Conservation (phyloP, 2,113 vertebrate genomes). For the Phyllopteryx taeniolatus region DNA sequence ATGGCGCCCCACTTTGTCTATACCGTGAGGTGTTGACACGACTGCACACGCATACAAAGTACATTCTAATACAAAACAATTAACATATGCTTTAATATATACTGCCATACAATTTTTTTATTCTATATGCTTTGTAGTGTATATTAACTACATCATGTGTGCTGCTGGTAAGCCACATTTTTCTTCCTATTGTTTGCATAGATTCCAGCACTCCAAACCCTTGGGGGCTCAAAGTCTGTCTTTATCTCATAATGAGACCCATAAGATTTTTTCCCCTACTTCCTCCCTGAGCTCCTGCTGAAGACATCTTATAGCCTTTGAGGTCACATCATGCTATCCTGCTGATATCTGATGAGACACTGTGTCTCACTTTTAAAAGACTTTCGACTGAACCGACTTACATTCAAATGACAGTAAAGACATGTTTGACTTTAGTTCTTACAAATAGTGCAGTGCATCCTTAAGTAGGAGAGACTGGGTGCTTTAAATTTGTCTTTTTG, state of each 20-base stretch:
- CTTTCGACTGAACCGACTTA: constrained; percentile 7
- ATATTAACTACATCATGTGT: background rate
- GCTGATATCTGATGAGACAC: constrained; percentile 19
- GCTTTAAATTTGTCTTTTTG: too few relatives aligned
- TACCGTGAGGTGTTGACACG: constrained; percentile 45
- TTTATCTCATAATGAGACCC: constrained; percentile 74
- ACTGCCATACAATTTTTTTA: constrained; percentile 22
- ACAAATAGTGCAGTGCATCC: background rate
- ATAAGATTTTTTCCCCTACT: constrained; percentile 57
- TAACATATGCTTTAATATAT: constrained; percentile 29
- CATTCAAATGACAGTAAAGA: constrained; percentile 11
- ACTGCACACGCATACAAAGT: constrained; percentile 43
- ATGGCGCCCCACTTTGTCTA: constrained; percentile 23
- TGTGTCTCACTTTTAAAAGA: constrained; percentile 12
- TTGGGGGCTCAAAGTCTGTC: constrained; percentile 34
- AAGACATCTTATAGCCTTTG: constrained; percentile 28
- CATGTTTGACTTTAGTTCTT: constrained; percentile 4
- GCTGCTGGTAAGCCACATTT: constrained; percentile 5
- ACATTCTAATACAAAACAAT: constrained; percentile 32
- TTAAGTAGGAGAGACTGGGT: background rate
- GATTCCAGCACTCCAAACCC: constrained; percentile 21
- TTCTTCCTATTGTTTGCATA: constrained; percentile 12
- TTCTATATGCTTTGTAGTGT: background rate
- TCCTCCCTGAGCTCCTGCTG: constrained; percentile 28
- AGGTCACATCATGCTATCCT: constrained; percentile 27